These are phyloP conservation scores for Drosophila kokeensis DNA, from an alignment of 2,888 invertebrate species.

Conservation along the genomic window DNA sequence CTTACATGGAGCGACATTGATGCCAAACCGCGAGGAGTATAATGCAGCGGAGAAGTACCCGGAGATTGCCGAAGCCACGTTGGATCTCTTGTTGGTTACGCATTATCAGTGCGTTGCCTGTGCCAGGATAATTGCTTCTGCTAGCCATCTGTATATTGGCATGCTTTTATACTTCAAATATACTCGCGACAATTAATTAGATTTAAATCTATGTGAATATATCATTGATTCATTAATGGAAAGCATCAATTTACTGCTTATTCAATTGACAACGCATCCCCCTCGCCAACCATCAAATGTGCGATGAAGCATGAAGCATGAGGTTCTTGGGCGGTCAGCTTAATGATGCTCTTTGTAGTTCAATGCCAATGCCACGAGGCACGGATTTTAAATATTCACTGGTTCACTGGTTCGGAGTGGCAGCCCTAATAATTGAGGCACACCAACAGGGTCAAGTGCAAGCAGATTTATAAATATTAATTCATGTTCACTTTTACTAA, in stretches of 20 bases:
- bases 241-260: constrained; percentile 15
- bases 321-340: constrained; percentile 15
- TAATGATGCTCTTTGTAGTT: constrained; percentile 22
- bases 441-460: constrained; percentile 34
- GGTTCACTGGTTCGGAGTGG: constrained; percentile 26
- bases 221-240: constrained; percentile 47
- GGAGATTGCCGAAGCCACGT: constrained; percentile 24
- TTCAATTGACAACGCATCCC: constrained; percentile 36
- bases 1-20: constrained; percentile 42
- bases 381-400: constrained; percentile 14
- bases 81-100: constrained; percentile 29
- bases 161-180: constrained; percentile 45
- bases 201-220: constrained; percentile 57
- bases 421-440: constrained; percentile 38
- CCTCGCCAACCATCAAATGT: constrained; percentile 11
- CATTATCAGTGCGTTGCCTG: constrained; percentile 42
- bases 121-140: constrained; percentile 23
- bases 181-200: constrained; percentile 25
- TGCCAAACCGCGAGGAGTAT: constrained; percentile 31
- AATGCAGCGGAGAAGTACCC: constrained; percentile 28
- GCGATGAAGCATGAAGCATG: constrained; percentile 43
- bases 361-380: constrained; percentile 45
- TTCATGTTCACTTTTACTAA: neutral
- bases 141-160: neutral
- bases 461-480: constrained; percentile 16